Conservation (phyloP, 1,140 invertebrate genomes). For the Pseudomyrmex cubaensis region DNA sequence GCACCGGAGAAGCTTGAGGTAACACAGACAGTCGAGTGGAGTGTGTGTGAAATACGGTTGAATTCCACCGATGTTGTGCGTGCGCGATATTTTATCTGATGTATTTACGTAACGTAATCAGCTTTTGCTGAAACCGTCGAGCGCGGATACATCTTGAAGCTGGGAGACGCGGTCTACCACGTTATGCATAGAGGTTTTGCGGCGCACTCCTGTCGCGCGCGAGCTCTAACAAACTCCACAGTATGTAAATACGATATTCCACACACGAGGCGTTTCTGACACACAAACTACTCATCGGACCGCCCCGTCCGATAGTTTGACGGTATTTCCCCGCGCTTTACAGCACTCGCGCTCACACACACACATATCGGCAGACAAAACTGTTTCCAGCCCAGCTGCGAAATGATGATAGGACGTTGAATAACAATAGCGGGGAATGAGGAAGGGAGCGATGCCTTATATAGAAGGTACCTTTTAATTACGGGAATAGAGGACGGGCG, state of each 20-base stretch:
- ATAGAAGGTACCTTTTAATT: conserved; percentile 71
- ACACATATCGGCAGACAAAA: conserved; percentile 35
- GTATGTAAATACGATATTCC: conserved; percentile 46
- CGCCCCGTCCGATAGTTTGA: conserved; percentile 23
- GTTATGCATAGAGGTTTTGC: conserved; percentile 22
- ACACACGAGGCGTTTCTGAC: conserved; percentile 14
- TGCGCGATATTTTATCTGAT: conserved; percentile 40
- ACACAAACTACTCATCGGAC: conserved; percentile 32
- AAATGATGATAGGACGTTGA: conserved; percentile 54
- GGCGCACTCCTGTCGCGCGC: neutral
- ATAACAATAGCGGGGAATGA: conserved; percentile 14
- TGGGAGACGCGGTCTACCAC: conserved; percentile 16
- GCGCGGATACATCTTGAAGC: conserved; percentile 19
- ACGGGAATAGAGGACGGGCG: conserved; percentile 55
- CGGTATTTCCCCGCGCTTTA: neutral
- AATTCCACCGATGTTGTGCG: conserved; percentile 14
- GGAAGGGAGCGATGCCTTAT: conserved; percentile 30
- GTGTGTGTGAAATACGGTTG: conserved; percentile 3
- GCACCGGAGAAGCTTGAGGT: neutral
- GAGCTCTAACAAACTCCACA: conserved; percentile 24
- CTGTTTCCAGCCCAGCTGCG: conserved; percentile 39
- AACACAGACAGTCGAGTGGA: neutral
- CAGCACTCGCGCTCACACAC: neutral
- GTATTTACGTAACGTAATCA: conserved; percentile 45
- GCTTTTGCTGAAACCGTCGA: conserved; percentile 38